phyloP scores from a whole-genome alignment of 2,113 vertebrate species.

The Tenrec ecaudatus region DNA sequence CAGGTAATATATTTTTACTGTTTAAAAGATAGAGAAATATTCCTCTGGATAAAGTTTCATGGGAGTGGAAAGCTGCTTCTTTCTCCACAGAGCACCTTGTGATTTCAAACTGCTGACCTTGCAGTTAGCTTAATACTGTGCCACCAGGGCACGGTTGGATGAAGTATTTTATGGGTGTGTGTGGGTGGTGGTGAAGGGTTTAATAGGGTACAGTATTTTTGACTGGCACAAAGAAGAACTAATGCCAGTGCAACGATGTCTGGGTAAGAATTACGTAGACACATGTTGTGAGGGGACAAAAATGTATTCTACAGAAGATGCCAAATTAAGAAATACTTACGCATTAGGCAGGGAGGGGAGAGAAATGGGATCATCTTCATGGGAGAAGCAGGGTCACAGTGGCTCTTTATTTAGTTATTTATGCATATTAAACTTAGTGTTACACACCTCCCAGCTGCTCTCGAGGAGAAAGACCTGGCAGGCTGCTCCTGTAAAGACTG shows the following conservation, averaged over 20 bases:
- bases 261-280: neutral
- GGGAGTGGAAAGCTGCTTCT: too few species aligned
- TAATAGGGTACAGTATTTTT: neutral
- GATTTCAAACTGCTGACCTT: too few species aligned
- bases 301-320: neutral
- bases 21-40: slow-evolving; percentile 34
- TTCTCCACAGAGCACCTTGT: too few species aligned
- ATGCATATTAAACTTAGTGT: too few species aligned
- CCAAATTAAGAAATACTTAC: neutral
- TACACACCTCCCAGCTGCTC: too few species aligned
- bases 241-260: slow-evolving; percentile 5
- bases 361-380: neutral
- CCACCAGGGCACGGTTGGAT: too few species aligned
- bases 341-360: neutral
- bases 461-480: too few species aligned
- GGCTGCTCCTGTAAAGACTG: too few species aligned
- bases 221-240: neutral
- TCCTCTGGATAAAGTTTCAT: neutral
- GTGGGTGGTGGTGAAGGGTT: neutral
- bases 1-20: slow-evolving; percentile 87
- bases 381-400: neutral
- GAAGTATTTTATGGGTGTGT: neutral
- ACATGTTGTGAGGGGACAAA: neutral
- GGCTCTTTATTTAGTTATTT: neutral
- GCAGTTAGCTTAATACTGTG: too few species aligned